A percentile compares a stretch with the other conserved stretches of the same genome.
Conservation (phyloP, 2,797 vertebrate genomes). For the Notamacropus eugenii region DNA sequence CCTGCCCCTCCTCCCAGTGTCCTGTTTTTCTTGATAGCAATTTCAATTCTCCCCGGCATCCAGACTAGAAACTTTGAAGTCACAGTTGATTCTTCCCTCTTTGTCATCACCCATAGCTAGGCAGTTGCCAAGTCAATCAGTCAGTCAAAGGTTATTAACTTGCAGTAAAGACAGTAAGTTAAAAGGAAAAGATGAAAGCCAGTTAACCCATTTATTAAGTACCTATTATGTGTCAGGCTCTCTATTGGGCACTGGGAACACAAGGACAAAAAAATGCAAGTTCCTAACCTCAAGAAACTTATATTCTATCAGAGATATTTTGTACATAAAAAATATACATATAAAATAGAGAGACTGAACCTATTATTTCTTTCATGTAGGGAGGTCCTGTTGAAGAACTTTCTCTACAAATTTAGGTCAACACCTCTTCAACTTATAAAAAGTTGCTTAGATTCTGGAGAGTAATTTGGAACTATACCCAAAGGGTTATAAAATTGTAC, state of each 20-base stretch:
- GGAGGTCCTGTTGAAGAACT: not conserved
- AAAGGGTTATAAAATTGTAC: not conserved
- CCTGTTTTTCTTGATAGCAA: not conserved
- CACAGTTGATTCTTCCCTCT: not conserved
- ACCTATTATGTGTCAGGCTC: not conserved
- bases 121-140: not conserved
- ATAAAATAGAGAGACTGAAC: not conserved
- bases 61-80: not conserved
- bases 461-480: not conserved
- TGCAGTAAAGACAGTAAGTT: not conserved
- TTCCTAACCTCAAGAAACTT: not conserved
- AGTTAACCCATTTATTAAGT: not conserved
- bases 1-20: not conserved
- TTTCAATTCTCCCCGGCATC: not conserved
- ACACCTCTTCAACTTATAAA: not conserved
- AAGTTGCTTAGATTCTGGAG: not conserved
- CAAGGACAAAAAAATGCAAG: not conserved
- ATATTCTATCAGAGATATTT: not conserved
- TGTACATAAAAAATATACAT: not conserved
- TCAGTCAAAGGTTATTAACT: not conserved
- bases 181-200: not conserved
- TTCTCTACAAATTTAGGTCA: not conserved
- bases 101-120: not conserved
- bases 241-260: not conserved
- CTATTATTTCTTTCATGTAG: not conserved